Evolutionary conservation across 2,797 vertebrate species (phyloP).

Genomic region (Sus cebifrons): DNA sequence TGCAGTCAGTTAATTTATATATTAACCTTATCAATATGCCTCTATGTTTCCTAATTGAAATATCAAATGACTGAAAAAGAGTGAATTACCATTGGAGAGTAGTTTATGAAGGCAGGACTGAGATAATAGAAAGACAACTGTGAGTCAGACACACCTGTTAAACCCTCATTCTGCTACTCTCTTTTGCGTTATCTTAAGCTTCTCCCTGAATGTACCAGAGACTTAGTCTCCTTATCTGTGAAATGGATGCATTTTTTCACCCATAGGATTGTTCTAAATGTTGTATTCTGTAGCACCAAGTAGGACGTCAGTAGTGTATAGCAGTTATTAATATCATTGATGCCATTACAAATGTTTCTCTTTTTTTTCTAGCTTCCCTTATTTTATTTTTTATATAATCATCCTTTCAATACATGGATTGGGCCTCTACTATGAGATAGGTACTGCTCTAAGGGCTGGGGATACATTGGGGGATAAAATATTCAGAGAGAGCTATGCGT

Average conservation of each 20-base stretch:
- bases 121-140: background rate
- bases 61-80: background rate
- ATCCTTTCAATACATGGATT: background rate
- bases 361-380: background rate
- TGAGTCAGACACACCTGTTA: background rate
- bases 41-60: slow-evolving; percentile 7
- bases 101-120: background rate
- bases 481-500: background rate
- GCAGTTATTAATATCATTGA: background rate
- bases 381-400: background rate
- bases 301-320: background rate
- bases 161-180: background rate
- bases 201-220: background rate
- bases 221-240: background rate
- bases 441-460: background rate
- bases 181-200: background rate
- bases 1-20: background rate
- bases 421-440: background rate
- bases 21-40: background rate
- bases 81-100: background rate
- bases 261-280: background rate
- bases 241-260: background rate
- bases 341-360: background rate
- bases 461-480: background rate
- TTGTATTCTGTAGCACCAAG: background rate